These are phyloP conservation scores for Camponotus floridanus DNA, from an alignment of 1,140 invertebrate genomes.

Conservation along the genomic window DNA sequence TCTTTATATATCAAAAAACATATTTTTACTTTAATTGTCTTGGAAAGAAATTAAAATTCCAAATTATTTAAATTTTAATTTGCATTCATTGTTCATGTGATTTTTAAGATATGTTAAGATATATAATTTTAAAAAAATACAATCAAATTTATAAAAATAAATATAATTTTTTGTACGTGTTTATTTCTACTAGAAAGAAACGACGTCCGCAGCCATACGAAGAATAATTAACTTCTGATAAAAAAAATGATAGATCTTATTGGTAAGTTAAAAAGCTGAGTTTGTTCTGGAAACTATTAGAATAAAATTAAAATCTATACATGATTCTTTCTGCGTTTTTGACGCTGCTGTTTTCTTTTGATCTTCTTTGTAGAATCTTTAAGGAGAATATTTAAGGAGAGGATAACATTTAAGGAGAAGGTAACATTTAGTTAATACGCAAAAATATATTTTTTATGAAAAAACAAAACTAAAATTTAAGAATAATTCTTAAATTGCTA, in stretches of 20 bases:
- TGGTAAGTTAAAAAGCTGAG: not conserved
- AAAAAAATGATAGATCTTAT: conserved; percentile 5
- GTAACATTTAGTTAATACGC: not conserved
- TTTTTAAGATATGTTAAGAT: too few species aligned
- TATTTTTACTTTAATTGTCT: not conserved
- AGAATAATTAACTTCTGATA: conserved; percentile 41
- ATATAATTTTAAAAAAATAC: not conserved
- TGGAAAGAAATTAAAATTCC: not conserved
- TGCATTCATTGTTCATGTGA: too few species aligned
- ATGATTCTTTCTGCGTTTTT: not conserved
- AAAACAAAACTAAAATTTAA: not conserved
- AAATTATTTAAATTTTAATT: too few species aligned
- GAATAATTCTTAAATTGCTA: not conserved
- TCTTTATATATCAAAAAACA: not conserved
- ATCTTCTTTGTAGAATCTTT: not conserved
- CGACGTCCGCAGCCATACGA: conserved; percentile 49
- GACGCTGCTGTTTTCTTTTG: not conserved
- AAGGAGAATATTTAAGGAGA: not conserved
- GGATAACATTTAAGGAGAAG: not conserved
- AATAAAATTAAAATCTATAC: not conserved
- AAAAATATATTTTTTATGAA: conserved; percentile 12
- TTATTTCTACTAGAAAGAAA: conserved; percentile 64
- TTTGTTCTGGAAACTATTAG: not conserved
- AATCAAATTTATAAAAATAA: conserved; percentile 19
- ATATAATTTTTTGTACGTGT: not conserved